These are phyloP conservation scores for Seriola aureovittata DNA, from an alignment of 2,113 vertebrate genomes.

Conservation along the genomic window DNA sequence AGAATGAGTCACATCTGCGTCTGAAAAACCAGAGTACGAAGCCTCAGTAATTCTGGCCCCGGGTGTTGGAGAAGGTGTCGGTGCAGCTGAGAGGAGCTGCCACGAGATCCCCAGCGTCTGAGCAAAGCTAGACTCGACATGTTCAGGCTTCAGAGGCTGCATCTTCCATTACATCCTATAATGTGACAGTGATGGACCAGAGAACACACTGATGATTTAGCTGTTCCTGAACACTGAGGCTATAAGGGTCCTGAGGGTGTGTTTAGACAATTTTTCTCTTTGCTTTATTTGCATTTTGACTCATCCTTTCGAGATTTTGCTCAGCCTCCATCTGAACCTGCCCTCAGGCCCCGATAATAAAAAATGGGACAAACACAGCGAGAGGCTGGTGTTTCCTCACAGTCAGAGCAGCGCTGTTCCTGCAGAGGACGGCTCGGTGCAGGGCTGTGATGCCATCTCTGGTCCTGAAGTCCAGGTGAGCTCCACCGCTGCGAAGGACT, in stretches of 20 bases:
- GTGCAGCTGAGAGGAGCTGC: no score
- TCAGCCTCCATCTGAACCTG: background rate
- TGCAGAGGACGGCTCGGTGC: conserved; percentile 90
- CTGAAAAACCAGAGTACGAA: background rate
- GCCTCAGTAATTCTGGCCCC: background rate
- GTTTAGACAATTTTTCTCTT: no score
- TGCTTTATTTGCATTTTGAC: no score
- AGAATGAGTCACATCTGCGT: background rate
- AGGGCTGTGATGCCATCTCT: conserved; percentile 94
- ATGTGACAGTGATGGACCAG: background rate
- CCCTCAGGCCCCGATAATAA: background rate
- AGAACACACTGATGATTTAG: background rate
- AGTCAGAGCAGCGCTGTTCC: conserved; percentile 83
- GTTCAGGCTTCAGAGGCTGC: background rate
- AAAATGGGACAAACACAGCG: background rate
- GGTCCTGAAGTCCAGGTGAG: conserved; percentile 96
- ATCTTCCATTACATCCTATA: background rate
- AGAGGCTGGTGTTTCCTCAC: conserved; percentile 63
- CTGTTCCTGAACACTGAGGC: background rate
- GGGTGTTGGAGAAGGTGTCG: background rate
- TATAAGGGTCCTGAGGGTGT: no score
- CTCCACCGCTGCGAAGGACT: conserved; percentile 90
- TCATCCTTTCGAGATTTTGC: no score
- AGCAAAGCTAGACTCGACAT: background rate
- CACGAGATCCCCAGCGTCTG: background rate